These are phyloP conservation scores for Cheiracanthium punctorium DNA, from an alignment of 2,888 invertebrate species.

Conservation along the genomic window DNA sequence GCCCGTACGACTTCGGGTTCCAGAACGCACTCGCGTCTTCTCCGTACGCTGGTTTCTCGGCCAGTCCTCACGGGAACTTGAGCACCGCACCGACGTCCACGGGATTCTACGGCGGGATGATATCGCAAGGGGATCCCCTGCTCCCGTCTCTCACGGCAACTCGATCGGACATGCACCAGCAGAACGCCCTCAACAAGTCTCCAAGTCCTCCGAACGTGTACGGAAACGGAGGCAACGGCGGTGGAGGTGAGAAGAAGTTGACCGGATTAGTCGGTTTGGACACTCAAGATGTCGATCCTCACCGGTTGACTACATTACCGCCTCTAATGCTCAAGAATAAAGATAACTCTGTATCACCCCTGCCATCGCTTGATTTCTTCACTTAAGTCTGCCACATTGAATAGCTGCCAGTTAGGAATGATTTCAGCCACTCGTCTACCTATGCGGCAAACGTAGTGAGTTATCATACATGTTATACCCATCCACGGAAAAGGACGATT, in stretches of 20 bases:
- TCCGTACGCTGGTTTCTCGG: conserved; percentile 56
- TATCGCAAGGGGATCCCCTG: conserved; percentile 56
- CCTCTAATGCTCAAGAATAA: conserved; percentile 63
- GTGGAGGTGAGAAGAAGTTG: conserved; percentile 39
- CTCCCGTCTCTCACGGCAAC: conserved; percentile 37
- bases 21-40: conserved; percentile 61
- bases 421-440: not conserved
- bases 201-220: conserved; percentile 51
- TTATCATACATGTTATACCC: no score
- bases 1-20: conserved; percentile 68
- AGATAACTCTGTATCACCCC: conserved; percentile 62
- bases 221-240: conserved; percentile 14
- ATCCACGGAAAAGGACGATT: no score
- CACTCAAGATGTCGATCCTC: conserved; percentile 46
- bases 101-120: conserved; percentile 61
- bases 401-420: not conserved
- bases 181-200: conserved; percentile 29
- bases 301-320: conserved; percentile 54
- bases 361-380: conserved; percentile 67
- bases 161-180: conserved; percentile 42
- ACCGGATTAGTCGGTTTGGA: conserved; percentile 38
- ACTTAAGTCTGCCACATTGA: conserved; percentile 25
- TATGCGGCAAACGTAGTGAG: no score
- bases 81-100: conserved; percentile 23
- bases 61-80: conserved; percentile 51